phyloP scores from a whole-genome alignment of 92 coral and sea anemone genomes.

The Paramuricea clavata region DNA sequence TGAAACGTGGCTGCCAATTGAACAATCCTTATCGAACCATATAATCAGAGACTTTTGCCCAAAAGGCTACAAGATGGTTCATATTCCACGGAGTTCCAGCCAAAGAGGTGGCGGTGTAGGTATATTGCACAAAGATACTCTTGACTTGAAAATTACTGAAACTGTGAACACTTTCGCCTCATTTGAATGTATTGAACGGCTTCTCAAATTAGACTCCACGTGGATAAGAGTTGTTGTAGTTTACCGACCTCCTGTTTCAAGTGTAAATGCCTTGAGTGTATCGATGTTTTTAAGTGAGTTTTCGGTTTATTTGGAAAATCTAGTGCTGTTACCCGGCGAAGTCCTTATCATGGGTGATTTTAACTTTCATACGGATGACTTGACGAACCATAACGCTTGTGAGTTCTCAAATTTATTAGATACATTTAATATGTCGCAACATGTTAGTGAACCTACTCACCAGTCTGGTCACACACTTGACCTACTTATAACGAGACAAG shows the following conservation, averaged over 20 bases:
- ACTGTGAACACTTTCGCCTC: background rate
- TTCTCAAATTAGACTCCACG: slow-evolving; percentile 6
- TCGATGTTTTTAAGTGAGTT: slow-evolving; percentile 42
- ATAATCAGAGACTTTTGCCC: background rate
- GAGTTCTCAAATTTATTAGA: no score
- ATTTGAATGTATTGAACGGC: slow-evolving; percentile 47
- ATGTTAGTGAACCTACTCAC: slow-evolving; percentile 44
- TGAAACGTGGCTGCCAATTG: slow-evolving; percentile 56
- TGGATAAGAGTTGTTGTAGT: slow-evolving; percentile 32
- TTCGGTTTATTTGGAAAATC: slow-evolving; percentile 23
- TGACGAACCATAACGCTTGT: background rate
- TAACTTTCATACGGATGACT: no score
- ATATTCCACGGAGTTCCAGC: slow-evolving; percentile 48
- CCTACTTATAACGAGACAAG: no score
- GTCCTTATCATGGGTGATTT: slow-evolving; percentile 43
- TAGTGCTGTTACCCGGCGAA: slow-evolving; percentile 37
- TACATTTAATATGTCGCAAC: no score
- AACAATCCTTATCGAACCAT: background rate
- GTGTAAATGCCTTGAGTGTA: slow-evolving; percentile 25
- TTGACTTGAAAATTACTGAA: slow-evolving; percentile 25
- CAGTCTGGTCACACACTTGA: slow-evolving; percentile 44
- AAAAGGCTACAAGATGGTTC: no score
- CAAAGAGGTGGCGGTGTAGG: slow-evolving; percentile 60
- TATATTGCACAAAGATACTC: slow-evolving; percentile 19
- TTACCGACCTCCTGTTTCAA: slow-evolving; percentile 54